Evolutionary conservation across 2,113 vertebrate species (phyloP).

Genomic region (Syrrhaptes paradoxus): DNA sequence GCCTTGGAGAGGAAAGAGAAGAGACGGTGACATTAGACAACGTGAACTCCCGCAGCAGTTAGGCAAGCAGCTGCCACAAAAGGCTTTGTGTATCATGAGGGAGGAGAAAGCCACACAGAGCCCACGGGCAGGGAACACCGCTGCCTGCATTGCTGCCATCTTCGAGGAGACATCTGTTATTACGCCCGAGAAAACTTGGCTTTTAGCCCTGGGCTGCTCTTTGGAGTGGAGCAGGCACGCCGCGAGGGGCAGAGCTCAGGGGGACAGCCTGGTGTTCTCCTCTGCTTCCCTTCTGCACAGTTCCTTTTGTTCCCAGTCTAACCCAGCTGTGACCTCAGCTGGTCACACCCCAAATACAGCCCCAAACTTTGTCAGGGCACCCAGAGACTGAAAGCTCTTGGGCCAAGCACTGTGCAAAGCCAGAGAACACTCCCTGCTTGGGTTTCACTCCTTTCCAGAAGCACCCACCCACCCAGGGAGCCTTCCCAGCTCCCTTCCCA

Average conservation of each 20-base stretch:
- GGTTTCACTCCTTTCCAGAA: neutral
- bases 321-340: neutral
- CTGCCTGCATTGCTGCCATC: neutral
- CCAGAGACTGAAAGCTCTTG: neutral
- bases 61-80: constrained; percentile 8
- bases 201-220: constrained; percentile 32
- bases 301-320: neutral
- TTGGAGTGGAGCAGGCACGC: neutral
- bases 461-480: neutral
- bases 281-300: neutral
- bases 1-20: constrained; percentile 70
- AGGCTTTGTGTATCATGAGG: constrained; percentile 42
- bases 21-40: constrained; percentile 12
- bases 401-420: fast-evolving
- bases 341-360: neutral
- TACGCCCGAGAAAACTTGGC: constrained; percentile 36
- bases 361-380: neutral
- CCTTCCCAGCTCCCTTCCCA: neutral
- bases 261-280: neutral
- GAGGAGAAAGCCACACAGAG: constrained; percentile 57
- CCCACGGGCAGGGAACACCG: constrained; percentile 31
- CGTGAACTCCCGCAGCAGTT: neutral
- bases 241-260: neutral
- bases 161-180: neutral
- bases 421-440: fast-evolving